A percentile compares a stretch with the other conserved stretches of the same genome.
phyloP scores from a whole-genome alignment of 2,113 vertebrate genomes.

The Globicephala melas region DNA sequence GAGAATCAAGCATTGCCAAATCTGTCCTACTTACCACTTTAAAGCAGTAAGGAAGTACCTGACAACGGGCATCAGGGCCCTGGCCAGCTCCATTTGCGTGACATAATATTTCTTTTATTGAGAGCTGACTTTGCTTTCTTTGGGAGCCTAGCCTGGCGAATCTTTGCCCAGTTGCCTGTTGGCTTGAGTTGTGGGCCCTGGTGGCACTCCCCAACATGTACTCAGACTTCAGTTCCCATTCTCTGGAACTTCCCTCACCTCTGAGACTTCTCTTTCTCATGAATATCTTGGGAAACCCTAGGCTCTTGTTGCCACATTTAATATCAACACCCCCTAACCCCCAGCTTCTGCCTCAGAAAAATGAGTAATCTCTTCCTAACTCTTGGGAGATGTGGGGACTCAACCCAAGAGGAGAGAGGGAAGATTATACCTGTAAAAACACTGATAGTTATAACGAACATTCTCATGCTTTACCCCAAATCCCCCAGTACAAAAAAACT shows the following conservation, averaged over 20 bases:
- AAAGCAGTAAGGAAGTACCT: neutral
- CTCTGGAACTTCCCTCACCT: neutral
- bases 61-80: neutral
- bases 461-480: neutral
- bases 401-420: neutral
- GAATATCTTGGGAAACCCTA: neutral
- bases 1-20: neutral
- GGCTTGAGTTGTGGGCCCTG: neutral
- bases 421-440: neutral
- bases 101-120: neutral
- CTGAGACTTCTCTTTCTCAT: neutral
- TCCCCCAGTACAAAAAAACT: neutral
- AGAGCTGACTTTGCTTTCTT: neutral
- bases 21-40: neutral
- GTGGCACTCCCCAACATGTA: accelerated
- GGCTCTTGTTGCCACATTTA: neutral
- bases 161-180: neutral
- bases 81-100: neutral
- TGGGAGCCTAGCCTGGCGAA: neutral
- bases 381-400: neutral
- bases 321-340: accelerated
- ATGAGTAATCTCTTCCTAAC: neutral
- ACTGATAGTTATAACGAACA: accelerated
- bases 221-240: accelerated
- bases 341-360: neutral